Evolutionary conservation across 1,140 invertebrate genomes (phyloP), one percentile per base, ranked within the genome.

Genomic region (Ericerus pela): DNA sequence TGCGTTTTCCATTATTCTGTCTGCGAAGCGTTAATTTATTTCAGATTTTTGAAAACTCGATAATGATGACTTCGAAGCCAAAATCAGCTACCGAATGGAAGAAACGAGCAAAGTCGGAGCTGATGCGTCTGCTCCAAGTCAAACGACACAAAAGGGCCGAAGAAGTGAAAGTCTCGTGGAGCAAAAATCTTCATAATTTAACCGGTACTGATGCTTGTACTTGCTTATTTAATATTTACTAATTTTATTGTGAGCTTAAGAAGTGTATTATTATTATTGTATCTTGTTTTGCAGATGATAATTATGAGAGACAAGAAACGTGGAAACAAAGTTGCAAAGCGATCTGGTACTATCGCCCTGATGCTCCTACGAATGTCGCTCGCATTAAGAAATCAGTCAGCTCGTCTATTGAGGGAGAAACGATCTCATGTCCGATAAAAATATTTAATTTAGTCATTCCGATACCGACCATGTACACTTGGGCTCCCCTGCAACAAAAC

Each of bases 401-500:
- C 16, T 22, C 43, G 10, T 51, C 36, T 37, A 28, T 55, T 2
- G 54, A 59, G 41, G 53, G 33, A 16, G 72, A 76, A 41, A 62
- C 70, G 31, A 75, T 77, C 65, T 70, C 67, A 1, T 73, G 76
- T 58, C 80, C 86, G 12, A 81, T 95, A 33, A 82, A 85, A 62
- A 81, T 89, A 28, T 85, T 96, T 55, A 88, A 89, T 70, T 82
- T 87, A 0, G 85, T 96, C 0, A 85, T 84, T 20, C 84, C 91
- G 0, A 92, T 96, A 58, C 93, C 93, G 0, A 90, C 87, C 0
- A 96, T 96, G 93, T 96, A 95, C 65, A 92, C 87, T 0, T 98
- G 93, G 93, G 91, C 92, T 8, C 91, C 91, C 1, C 86, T 95
- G 28, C 92, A 96, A 66, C 89, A 95, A 65, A 98, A 98, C 68